Evolutionary conservation across 2,888 invertebrate genomes (phyloP).

Genomic region (Pollenia amentaria): DNA sequence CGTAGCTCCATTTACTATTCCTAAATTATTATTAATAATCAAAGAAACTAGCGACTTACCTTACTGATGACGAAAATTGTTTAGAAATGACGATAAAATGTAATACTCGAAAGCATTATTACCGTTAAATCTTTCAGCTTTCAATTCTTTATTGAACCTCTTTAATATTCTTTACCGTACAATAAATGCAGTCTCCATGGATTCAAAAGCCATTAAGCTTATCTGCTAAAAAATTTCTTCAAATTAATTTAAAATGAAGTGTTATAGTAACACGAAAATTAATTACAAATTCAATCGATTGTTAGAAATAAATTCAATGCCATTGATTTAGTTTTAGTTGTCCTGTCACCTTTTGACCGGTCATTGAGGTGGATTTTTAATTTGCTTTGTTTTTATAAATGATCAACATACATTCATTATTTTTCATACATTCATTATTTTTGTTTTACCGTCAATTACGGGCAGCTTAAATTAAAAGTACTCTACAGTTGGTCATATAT

Average conservation of each 20-base stretch:
- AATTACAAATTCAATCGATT: constrained; percentile 40
- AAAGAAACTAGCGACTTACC: no score
- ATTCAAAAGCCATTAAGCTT: no score
- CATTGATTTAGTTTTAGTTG: constrained; percentile 46
- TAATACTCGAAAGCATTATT: no score
- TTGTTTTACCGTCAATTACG: constrained; percentile 20
- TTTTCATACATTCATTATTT: constrained; percentile 41
- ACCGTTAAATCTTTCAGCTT: no score
- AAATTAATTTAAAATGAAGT: no score
- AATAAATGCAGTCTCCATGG: neutral
- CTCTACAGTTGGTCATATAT: neutral
- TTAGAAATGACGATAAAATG: no score
- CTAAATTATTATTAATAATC: no score
- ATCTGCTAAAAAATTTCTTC: no score
- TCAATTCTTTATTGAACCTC: no score
- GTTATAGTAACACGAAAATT: neutral
- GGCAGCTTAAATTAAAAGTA: neutral
- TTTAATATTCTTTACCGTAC: no score
- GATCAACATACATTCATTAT: constrained; percentile 32
- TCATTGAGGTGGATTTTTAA: constrained; percentile 30
- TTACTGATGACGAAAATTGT: no score
- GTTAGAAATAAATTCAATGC: constrained; percentile 18
- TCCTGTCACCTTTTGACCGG: constrained; percentile 45
- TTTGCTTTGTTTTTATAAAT: constrained; percentile 35
- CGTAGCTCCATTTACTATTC: no score